Evolutionary conservation across 2,888 invertebrate species (phyloP), one percentile per base, ranked within the genome.

Genomic region (Agrotis segetum): DNA sequence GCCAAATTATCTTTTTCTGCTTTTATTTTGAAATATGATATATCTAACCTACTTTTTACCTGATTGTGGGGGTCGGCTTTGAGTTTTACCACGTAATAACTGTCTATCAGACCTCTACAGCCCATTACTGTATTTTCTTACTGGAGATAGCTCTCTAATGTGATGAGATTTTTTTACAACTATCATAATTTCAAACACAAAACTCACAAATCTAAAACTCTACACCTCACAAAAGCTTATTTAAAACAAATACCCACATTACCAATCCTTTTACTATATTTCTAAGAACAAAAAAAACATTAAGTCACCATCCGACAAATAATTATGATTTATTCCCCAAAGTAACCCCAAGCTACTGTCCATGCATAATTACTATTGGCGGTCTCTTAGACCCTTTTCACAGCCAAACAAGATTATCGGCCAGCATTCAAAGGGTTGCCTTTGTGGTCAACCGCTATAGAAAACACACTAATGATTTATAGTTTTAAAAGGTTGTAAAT

Each of bases 321-420:
- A n/a, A 72, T 77, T 77, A 78, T 82, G 82, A 79, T 82, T 78
- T 82, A 78, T 44, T 49, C 40, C 24, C 68, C 47, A 40, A 40
- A 40, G 40, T 29, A 66, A 62, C 66, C 74, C 65, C 58, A 59
- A 7, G 85, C 83, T 80, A 83, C 83, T 58, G 74, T 62, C 78
- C 67, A 71, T 77, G 65, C 55, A 75, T 74, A 80, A 86, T 80
- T 63, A 84, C 71, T 67, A 63, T 55, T 40, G 53, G 76, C 79
- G 79, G 83, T 60, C 77, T 59, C 11, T 72, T 44, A 82, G 74
- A 79, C 85, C 85, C 82, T 81, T 74, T 82, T 79, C 75, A 78
- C 17, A 71, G 11, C 67, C 77, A 82, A 85, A 85, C 70, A 75
- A 74, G 82, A 88, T 88, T 88, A 88, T 71, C 73, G 76, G 71